Base-by-base conservation (phyloP, 2,888 invertebrate genomes). In the Nephrotoma flavescens region DNA sequence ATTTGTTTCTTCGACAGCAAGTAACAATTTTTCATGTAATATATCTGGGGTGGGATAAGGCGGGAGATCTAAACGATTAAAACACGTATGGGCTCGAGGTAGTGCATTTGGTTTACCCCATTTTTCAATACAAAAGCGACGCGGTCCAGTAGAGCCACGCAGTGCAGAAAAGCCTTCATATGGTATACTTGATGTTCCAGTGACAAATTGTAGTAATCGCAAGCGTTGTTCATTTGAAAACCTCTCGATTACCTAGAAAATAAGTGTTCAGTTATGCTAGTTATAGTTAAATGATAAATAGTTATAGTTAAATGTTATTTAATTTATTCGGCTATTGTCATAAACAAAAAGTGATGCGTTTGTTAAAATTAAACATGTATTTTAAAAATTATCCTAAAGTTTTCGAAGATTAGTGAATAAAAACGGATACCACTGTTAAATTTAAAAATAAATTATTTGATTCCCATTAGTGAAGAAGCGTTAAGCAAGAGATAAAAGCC, bases 151-250 rank as follows among this genome's bases (percentile, higher is more conserved):
- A 6, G 97, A 98, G 87, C 99, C 99, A 83, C 99, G 94, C 87
- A 99, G 92, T 2, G 98, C 98, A 0, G 97, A 94, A 92, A 99
- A 99, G 0, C 99, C 99, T 91, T 99, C 99, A 91, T 98, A 99
- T 0, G 99, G 99, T 89, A 99, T 97, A 89, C 98, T 98, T 0
- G 98, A 98, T 0, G 99, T 99, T 83, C 99, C 99, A 7, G 99
- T 99, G 88, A 99, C 99, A 92, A 99, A 99, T 92, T 98, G 98
- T 47, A 99, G 93, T 87, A 99, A 93, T 83, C 98, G 94, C 31
- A 99, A 93, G 12, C 99, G 94, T 90, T 98, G 97, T 91, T 99
- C 98, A 92, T 99, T 99, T 88, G 96, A 96, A 91, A 99, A 98
- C 90, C 96, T 94, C 91, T 97, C 98, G 88, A 99, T 98, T 86